Base-by-base conservation (phyloP, 2,113 vertebrate genomes). In the Calidris pugnax region DNA sequence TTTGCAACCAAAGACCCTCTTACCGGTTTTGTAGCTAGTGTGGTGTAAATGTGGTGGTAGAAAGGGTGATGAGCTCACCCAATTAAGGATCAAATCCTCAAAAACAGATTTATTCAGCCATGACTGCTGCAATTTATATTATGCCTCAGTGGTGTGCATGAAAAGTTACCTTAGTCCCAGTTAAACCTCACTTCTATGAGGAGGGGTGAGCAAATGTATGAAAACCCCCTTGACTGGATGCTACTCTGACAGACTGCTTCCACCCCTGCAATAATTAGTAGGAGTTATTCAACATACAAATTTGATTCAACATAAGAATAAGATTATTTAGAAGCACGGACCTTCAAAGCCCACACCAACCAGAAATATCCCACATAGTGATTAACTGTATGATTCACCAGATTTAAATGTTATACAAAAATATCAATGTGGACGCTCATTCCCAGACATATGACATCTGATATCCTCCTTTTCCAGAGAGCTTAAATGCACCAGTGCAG, bases 311-410 rank as follows among this genome's bases (percentile, higher is more conserved):
- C 10, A 39, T 62, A 62, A 27, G 35, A 62, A 33, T 20, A 62
- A 35, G 37, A 59, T 33, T 76, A 68, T 78, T 77, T 32, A 89
- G 74, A 88, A 76, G 22, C 48, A 32, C 1, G 0, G 51, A 12
- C 35, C 56, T 81, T 92, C 86, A 92, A 87, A 92, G 47, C 91
- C 94, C 76, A 92, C 86, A 83, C 55, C 47, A 84, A 24, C 47
- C 76, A 90, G 57, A 83, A 91, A 47, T 24, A 80, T 39, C 72
- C 92, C n/a, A 62, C 17, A 0, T 32, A 51, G 68, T 69, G 74
- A 93, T 90, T 87, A 93, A 82, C 30, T 62, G 19, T 48, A 30
- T 89, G 87, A 91, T 79, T 96, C 90, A 94, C 59, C 81, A 73
- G 5, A 83, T 69, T 64, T 67, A 94, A 85, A 79, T 24, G 21